phyloP scores from a whole-genome alignment of 92 coral and sea anemone genomes.

The Zoanthus gigantus region DNA sequence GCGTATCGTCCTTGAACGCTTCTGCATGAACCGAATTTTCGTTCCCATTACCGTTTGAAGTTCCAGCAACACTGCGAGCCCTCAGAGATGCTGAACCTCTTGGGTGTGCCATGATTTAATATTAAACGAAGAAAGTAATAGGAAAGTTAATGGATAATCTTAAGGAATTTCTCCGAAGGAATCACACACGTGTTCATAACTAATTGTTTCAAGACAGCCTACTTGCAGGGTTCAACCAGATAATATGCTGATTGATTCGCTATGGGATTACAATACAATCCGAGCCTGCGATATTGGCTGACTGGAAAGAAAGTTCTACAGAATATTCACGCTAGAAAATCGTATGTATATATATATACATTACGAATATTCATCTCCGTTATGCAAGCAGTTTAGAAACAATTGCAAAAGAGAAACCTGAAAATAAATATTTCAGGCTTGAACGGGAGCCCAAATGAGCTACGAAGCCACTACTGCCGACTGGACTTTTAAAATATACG shows the following conservation, averaged over 20 bases:
- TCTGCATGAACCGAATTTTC: slow-evolving; percentile 41
- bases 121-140: not conserved
- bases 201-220: not conserved
- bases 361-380: too few species aligned
- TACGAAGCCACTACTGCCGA: too few species aligned
- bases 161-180: not conserved
- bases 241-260: not conserved
- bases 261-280: not conserved
- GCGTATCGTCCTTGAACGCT: slow-evolving; percentile 67
- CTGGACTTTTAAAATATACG: too few species aligned
- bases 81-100: slow-evolving; percentile 74
- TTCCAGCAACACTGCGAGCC: slow-evolving; percentile 63
- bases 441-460: too few species aligned
- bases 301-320: not conserved
- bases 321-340: too few species aligned
- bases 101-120: slow-evolving; percentile 83
- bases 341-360: too few species aligned
- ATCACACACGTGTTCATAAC: not conserved
- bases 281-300: slow-evolving; percentile 18
- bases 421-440: too few species aligned
- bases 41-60: slow-evolving; percentile 39
- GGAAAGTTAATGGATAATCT: slow-evolving; percentile 36
- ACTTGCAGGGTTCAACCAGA: not conserved
- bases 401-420: too few species aligned
- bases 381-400: too few species aligned